Evolutionary conservation across 2,797 vertebrate genomes (phyloP).

Genomic region (Sebastes baramenuke): DNA sequence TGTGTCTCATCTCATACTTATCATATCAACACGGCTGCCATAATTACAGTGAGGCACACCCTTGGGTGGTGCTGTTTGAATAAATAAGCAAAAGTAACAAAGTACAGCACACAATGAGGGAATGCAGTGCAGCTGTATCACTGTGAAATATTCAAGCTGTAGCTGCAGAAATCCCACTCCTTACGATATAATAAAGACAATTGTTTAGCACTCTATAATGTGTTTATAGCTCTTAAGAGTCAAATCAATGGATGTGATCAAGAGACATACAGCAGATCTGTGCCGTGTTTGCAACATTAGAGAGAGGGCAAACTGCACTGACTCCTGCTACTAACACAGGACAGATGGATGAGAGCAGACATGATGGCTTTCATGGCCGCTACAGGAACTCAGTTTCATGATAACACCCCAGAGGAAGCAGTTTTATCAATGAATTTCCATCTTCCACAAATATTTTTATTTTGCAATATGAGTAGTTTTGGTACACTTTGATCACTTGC

Average conservation of each 20-base stretch:
- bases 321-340: not conserved
- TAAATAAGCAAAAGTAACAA: not conserved
- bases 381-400: not conserved
- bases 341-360: conserved; percentile 2
- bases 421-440: not conserved
- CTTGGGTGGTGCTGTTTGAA: not conserved
- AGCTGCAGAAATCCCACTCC: not conserved
- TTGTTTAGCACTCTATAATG: not conserved
- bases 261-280: not conserved
- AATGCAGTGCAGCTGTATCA: not conserved
- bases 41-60: not conserved
- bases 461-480: not conserved
- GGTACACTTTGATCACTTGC: too few relatives aligned
- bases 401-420: not conserved
- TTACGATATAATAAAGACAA: not conserved
- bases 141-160: not conserved
- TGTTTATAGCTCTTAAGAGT: not conserved
- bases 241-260: not conserved
- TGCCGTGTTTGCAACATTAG: not conserved
- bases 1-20: not conserved
- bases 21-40: not conserved
- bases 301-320: not conserved
- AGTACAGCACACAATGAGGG: not conserved
- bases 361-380: not conserved
- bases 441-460: not conserved